These are phyloP conservation scores for Cylas formicarius DNA, from an alignment of 1,140 invertebrate genomes.

Conservation along the genomic window DNA sequence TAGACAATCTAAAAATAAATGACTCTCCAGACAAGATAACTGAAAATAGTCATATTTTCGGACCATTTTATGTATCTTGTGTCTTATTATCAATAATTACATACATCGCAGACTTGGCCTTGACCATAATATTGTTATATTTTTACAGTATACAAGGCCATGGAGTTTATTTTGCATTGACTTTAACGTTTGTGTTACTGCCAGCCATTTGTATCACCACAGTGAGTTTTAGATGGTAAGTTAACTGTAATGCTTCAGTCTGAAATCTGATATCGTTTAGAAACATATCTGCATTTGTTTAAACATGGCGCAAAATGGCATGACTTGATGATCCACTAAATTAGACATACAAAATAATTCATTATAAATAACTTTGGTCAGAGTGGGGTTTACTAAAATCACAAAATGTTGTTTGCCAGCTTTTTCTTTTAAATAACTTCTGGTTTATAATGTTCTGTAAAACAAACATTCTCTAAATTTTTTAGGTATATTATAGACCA, in stretches of 20 bases:
- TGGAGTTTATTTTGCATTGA: conserved; percentile 43
- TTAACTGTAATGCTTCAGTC: too few relatives aligned
- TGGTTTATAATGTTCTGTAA: too few relatives aligned
- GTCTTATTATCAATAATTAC: conserved; percentile 42
- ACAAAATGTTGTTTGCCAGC: background rate
- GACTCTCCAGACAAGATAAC: conserved; percentile 32
- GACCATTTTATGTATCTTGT: conserved; percentile 38
- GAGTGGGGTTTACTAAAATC: background rate
- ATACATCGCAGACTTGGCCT: conserved; percentile 41
- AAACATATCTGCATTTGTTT: too few relatives aligned
- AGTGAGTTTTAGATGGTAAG: conserved; percentile 45
- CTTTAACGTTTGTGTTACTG: conserved; percentile 43
- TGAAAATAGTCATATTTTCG: conserved; percentile 33
- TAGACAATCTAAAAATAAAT: conserved; percentile 36
- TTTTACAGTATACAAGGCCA: conserved; percentile 39
- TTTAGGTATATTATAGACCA: conserved; percentile 45
- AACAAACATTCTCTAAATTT: too few relatives aligned
- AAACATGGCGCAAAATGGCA: too few relatives aligned
- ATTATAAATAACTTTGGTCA: background rate
- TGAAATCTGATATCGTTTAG: too few relatives aligned
- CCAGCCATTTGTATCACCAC: conserved; percentile 43
- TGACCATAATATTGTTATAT: conserved; percentile 42
- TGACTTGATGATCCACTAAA: too few relatives aligned
- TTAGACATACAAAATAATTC: too few relatives aligned
- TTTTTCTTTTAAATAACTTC: too few relatives aligned